Evolutionary conservation across 1,140 invertebrate genomes (phyloP), one percentile per base, ranked within the genome.

Genomic region (Aphelinus certus): DNA sequence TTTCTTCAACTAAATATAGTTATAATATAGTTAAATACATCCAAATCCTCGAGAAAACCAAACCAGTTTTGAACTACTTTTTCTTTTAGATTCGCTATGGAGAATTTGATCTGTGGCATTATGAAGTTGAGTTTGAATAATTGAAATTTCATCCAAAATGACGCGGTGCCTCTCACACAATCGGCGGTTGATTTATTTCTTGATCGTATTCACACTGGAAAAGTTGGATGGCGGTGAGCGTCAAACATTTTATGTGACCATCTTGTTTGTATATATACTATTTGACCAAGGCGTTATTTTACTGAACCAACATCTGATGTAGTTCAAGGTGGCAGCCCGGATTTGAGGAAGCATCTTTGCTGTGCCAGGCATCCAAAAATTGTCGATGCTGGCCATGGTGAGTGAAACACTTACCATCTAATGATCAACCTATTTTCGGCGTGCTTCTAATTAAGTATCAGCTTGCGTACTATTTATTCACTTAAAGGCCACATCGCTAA

Each of bases 351-450:
- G 66, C 80, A 79, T 62, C 71, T 79, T 4, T 87, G 85, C 70
- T 87, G 85, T n/a, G 83, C 83, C 4, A 83, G 83, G 64, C 83
- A 86, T 4, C 81, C 83, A 75, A 85, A 81, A 78, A 82, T 83
- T 62, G 81, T 85, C 48, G 82, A 83, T 53, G 79, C 85, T 49
- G 85, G 85, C 76, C 80, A 85, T 67, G 85, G 85, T 82, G 77
- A 85, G 83, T 77, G 2, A 26, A 26, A 26, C 26, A 26, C 26
- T 26, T 26, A 26, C 26, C 26, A 26, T 26, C 26, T 26, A 26
- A 26, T 26, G 26, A 26, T 26, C 26, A 26, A 26, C 26, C 4
- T 66, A 7, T 78, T 74, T 57, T 75, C 26, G 26, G 26, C 26
- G 26, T 26, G 26, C 26, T 26, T 26, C 26, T 26, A 26, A 60